phyloP scores from a whole-genome alignment of 2,888 invertebrate species.

The Acholoe squamosa region DNA sequence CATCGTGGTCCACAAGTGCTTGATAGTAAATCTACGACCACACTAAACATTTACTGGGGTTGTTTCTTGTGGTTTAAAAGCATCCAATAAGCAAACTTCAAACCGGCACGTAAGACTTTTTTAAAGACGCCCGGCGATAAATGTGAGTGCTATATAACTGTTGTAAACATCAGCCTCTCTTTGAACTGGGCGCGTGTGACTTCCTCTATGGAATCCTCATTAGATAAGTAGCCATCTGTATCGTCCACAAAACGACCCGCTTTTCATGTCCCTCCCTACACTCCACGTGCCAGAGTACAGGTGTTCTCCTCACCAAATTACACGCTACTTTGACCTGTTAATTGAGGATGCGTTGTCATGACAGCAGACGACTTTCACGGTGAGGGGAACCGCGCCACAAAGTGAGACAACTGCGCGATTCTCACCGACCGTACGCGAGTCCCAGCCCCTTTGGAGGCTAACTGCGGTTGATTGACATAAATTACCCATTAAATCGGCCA shows the following conservation, averaged over 20 bases:
- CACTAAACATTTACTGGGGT: not conserved
- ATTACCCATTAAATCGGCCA: slow-evolving; percentile 58
- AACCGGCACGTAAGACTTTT: not conserved
- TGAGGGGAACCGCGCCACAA: not conserved
- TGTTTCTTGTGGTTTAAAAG: not conserved
- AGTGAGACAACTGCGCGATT: not conserved
- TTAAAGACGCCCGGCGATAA: not conserved
- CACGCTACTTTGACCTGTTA: slow-evolving; percentile 27
- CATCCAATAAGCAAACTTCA: not conserved
- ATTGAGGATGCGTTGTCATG: slow-evolving; percentile 52
- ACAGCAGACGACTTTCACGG: not conserved
- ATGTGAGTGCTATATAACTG: not conserved
- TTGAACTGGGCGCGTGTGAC: not conserved
- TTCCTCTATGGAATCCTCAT: slow-evolving; percentile 21
- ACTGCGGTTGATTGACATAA: slow-evolving; percentile 50
- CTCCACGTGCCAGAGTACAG: slow-evolving; percentile 30
- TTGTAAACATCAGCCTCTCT: not conserved
- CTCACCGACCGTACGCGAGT: not conserved
- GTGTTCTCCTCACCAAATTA: slow-evolving; percentile 24
- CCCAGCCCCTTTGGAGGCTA: not conserved
- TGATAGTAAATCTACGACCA: not conserved
- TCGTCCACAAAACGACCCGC: not conserved
- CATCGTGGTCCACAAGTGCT: no score
- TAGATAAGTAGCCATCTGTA: not conserved
- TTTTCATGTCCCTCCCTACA: not conserved